A percentile compares a stretch with the other conserved stretches of the same genome.
Conservation (phyloP, 2,888 invertebrate species). For the Adelognathus sp. region DNA sequence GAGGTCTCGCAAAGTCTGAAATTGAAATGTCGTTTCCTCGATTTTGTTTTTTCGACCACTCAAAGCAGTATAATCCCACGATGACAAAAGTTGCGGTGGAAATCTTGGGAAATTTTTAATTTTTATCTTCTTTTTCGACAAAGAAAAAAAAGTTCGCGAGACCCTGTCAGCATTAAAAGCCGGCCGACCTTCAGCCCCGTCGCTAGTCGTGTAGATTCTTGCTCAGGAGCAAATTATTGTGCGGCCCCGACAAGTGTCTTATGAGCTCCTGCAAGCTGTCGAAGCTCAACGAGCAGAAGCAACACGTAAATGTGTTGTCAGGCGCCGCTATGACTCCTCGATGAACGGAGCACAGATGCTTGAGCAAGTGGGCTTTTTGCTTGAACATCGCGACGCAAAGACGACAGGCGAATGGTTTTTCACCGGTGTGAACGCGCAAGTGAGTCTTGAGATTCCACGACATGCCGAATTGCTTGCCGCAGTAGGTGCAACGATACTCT, state of each 20-base stretch:
- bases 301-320: conserved; percentile 91
- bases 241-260: conserved; percentile 93
- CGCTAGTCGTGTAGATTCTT: conserved; percentile 90
- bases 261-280: conserved; percentile 93
- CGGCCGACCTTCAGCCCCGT: conserved; percentile 72
- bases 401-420: conserved; percentile 94
- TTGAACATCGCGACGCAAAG: conserved; percentile 96
- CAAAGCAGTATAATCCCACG: too few relatives aligned
- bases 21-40: background rate
- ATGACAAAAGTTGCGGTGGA: background rate
- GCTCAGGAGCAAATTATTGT: conserved; percentile 92
- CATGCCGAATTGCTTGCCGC: conserved; percentile 96
- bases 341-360: conserved; percentile 94
- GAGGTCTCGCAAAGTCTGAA: background rate
- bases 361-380: conserved; percentile 93
- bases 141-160: background rate
- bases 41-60: too few relatives aligned
- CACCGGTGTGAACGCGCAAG: conserved; percentile 93
- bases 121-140: background rate
- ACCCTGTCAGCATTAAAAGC: conserved; percentile 47
- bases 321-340: conserved; percentile 93
- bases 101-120: background rate
- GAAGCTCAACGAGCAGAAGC: conserved; percentile 93
- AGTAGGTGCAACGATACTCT: conserved; percentile 94
- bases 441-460: conserved; percentile 96